These are phyloP conservation scores for Notamacropus eugenii DNA, from an alignment of 2,797 vertebrate genomes.

Conservation along the genomic window DNA sequence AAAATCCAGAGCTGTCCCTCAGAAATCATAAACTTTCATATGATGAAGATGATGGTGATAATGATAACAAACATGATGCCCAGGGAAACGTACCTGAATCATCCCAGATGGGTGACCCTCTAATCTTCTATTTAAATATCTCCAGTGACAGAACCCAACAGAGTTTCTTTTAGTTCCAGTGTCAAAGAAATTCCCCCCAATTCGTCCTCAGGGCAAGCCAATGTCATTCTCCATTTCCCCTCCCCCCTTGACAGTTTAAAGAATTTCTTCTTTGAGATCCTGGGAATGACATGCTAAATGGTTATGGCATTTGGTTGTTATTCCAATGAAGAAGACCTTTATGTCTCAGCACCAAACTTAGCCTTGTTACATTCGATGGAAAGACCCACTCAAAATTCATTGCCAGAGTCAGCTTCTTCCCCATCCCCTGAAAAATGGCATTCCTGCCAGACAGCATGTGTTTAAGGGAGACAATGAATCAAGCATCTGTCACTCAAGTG, in stretches of 20 bases:
- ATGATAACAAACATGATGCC: neutral
- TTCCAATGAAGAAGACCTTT: neutral
- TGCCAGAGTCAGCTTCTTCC: slow-evolving; percentile 20
- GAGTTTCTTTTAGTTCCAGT: neutral
- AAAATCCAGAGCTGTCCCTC: no score
- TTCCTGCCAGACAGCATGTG: slow-evolving; percentile 67
- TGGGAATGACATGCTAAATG: neutral
- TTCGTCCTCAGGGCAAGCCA: neutral
- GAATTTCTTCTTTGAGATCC: neutral
- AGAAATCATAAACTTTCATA: no score
- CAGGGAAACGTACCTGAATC: neutral
- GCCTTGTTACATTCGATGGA: slow-evolving; percentile 45
- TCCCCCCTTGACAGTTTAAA: neutral
- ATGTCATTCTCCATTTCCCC: neutral
- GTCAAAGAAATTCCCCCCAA: neutral
- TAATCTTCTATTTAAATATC: neutral
- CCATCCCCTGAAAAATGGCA: slow-evolving; percentile 44
- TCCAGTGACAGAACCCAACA: neutral
- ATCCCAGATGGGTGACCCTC: neutral
- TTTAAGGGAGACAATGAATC: slow-evolving; percentile 75
- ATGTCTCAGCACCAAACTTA: neutral
- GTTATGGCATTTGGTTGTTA: neutral
- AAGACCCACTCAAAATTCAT: slow-evolving; percentile 57
- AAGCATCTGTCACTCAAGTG: slow-evolving; percentile 74
- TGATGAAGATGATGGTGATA: no score